phyloP scores from a whole-genome alignment of 1,140 invertebrate species.

The Penaeus japonicus region DNA sequence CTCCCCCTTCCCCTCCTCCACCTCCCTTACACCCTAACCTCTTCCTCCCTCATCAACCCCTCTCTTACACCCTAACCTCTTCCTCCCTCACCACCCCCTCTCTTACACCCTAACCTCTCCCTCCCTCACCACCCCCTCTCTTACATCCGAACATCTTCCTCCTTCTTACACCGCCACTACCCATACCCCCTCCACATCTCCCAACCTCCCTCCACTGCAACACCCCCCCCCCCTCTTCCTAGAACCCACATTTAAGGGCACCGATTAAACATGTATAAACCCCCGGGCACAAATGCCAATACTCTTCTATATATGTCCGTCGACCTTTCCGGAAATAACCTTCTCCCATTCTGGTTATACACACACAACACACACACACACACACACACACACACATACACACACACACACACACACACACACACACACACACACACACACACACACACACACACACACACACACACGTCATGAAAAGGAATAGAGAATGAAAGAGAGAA shows the following conservation, averaged over 20 bases:
- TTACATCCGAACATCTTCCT: no score
- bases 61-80: neutral
- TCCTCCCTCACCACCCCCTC: neutral
- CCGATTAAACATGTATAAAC: no score
- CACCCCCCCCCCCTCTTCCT: neutral
- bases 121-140: neutral
- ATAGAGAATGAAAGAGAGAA: neutral
- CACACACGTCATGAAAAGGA: no score
- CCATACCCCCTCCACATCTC: neutral
- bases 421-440: no score
- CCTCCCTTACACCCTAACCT: no score
- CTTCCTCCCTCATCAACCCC: neutral
- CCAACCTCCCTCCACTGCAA: neutral
- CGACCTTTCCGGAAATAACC: neutral
- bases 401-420: no score
- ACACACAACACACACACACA: no score
- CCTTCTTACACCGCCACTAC: neutral
- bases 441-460: no score
- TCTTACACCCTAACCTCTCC: neutral
- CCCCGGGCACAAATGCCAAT: no score
- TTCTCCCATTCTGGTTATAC: neutral
- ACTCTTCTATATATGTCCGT: neutral
- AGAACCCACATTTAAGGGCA: neutral
- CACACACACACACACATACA: no score
- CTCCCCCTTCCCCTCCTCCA: no score